A percentile compares a stretch with the other conserved stretches of the same genome.
Evolutionary conservation across 2,888 invertebrate species (phyloP).

Genomic region (Ceramica pisi): DNA sequence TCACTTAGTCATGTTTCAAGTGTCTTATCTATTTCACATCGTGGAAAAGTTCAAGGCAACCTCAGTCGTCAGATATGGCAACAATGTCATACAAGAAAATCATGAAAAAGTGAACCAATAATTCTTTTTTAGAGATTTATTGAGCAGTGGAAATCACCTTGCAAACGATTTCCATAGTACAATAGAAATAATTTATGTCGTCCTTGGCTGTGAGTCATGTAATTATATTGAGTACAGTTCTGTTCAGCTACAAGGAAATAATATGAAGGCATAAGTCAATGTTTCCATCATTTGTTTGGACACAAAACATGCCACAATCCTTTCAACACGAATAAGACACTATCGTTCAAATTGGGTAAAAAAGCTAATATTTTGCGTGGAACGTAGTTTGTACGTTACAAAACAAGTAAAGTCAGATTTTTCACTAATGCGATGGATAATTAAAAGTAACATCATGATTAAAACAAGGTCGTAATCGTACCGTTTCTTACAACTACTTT

Average conservation of each 20-base stretch:
- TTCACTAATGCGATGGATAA: conserved; percentile 60
- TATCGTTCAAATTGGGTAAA: background rate
- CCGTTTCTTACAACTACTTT: conserved; percentile 25
- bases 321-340: background rate
- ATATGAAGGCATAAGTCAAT: conserved; percentile 37
- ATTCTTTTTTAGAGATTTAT: conserved; percentile 28
- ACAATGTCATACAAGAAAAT: conserved; percentile 6
- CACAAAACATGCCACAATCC: conserved; percentile 6
- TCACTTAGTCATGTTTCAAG: conserved; percentile 4
- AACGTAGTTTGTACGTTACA: conserved; percentile 3
- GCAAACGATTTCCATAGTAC: conserved; percentile 65
- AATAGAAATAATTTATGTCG: conserved; percentile 65
- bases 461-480: conserved; percentile 50
- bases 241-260: conserved; percentile 53
- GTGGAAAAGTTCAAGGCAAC: conserved; percentile 34
- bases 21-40: conserved; percentile 5
- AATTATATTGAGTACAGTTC: conserved; percentile 50
- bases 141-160: conserved; percentile 59
- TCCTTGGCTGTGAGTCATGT: conserved; percentile 72
- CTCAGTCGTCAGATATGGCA: conserved; percentile 8
- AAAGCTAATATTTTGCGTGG: background rate
- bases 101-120: conserved; percentile 41
- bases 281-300: conserved; percentile 24
- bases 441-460: conserved; percentile 58
- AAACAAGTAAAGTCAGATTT: conserved; percentile 26